Evolutionary conservation across 2,113 vertebrate species (phyloP), one percentile per base, ranked within the genome.

Genomic region (Psettodes erumei): DNA sequence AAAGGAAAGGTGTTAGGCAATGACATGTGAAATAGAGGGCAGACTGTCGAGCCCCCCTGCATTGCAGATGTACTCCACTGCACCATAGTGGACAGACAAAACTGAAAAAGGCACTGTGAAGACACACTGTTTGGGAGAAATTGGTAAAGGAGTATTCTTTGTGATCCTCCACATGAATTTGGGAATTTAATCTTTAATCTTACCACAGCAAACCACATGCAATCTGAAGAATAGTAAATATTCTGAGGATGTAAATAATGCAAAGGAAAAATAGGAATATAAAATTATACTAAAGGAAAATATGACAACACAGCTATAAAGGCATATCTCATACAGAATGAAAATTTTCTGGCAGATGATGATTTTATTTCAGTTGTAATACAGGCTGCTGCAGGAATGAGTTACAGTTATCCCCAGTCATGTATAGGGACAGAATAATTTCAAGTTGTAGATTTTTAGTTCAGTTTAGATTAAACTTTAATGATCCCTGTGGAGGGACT

Each of bases 21-120:
- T 89, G 86, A 90, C 90, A 89, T 93, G 88, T 92, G 88, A 93
- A 92, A 93, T 93, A 84, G 90, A 90, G 88, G 93, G 87, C 89
- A 90, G 79, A 54, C 84, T 82, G 79, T 72, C 37, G 71, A 91
- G 83, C 85, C 65, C 82, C 79, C 78, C 87, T 83, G 88, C 86
- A 90, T 89, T 89, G 87, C 91, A 88, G 84, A 91, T 90, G 79
- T 89, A 85, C 88, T 87, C 88, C 78, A 79, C 85, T 89, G 90
- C 86, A 30, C 85, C 82, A 86, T 37, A 67, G 74, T 85, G 88
- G 77, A 86, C 86, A 68, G 76, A 88, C 81, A 86, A 73, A 65
- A 64, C 56, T 45, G 75, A 82, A 79, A 69, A 75, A 74, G 61
- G 61, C 83, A 75, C 33, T 70, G 81, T 79, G 79, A 67, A 68